phyloP scores from a whole-genome alignment of 2,113 vertebrate species.

The Oenanthe oenanthe region DNA sequence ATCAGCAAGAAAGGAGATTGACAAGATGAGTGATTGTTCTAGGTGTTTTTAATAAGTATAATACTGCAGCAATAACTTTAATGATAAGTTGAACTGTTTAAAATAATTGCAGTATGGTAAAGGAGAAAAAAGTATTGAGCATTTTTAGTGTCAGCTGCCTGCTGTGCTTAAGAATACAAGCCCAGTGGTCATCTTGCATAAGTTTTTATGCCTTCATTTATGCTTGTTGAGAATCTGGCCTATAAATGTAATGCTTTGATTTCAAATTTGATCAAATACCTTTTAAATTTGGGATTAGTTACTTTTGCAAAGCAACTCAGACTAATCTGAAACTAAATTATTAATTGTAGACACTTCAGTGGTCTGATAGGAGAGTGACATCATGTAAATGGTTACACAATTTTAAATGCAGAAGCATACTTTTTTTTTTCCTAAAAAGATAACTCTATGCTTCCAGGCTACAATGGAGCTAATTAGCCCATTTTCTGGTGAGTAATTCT shows the following conservation, averaged over 20 bases:
- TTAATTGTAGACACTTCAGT: not conserved
- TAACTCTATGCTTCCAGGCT: not conserved
- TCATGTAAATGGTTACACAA: not conserved
- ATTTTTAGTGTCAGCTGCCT: not conserved
- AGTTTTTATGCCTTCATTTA: not conserved
- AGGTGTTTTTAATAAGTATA: not conserved
- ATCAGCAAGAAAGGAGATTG: not conserved
- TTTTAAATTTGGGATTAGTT: not conserved
- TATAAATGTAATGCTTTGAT: not conserved
- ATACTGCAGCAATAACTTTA: not conserved
- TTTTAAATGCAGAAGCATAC: not conserved
- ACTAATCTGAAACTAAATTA: not conserved
- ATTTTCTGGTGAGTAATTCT: not conserved
- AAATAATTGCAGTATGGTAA: not conserved
- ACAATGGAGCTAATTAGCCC: not conserved
- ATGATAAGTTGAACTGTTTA: not conserved
- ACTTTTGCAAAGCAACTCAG: not conserved
- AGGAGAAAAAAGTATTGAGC: not conserved
- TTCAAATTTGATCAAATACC: not conserved
- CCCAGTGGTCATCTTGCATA: not conserved
- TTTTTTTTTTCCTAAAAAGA: not conserved
- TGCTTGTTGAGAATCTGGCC: not conserved
- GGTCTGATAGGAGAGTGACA: not conserved
- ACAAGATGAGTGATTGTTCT: not conserved
- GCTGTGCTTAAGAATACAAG: not conserved